Evolutionary conservation across 30 jellyfish, hydroid and myxozoan species (phyloP).

Genomic region (Hydractinia symbiolongicarpus): DNA sequence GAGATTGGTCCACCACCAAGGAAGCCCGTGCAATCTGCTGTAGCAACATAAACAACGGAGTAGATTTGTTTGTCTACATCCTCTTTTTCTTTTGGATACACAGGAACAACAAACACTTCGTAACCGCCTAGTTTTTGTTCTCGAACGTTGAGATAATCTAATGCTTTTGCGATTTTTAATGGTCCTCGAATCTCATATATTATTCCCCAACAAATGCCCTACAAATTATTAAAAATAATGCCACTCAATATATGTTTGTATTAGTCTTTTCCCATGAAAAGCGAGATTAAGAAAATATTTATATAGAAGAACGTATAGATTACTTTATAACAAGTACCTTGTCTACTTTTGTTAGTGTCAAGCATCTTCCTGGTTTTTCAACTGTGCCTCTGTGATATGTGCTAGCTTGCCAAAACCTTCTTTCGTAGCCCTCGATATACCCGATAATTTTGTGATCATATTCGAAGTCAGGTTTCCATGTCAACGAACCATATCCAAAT

Average conservation of each 20-base stretch:
- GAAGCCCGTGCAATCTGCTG: constrained; percentile 38
- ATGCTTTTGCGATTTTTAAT: constrained; percentile 50
- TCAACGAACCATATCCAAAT: constrained; percentile 93
- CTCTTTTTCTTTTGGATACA: not conserved
- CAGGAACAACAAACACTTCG: constrained; percentile 33
- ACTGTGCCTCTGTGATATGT: constrained; percentile 92
- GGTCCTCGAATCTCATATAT: constrained; percentile 59
- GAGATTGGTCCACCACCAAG: constrained; percentile 46
- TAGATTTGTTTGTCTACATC: constrained; percentile 3
- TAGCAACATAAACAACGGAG: constrained; percentile 63
- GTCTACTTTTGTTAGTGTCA: not conserved
- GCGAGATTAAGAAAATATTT: not conserved
- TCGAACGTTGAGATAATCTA: constrained; percentile 56
- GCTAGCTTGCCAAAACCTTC: constrained; percentile 99
- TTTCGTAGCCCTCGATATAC: constrained; percentile 43
- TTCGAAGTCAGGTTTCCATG: constrained; percentile 89
- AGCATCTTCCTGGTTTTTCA: constrained; percentile 37
- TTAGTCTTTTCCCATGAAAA: too few species aligned
- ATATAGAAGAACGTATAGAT: not conserved
- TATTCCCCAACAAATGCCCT: constrained; percentile 82
- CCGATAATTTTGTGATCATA: constrained; percentile 53
- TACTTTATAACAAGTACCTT: not conserved
- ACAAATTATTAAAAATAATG: not conserved
- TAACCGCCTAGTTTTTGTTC: constrained; percentile 69
- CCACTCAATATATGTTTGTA: too few species aligned